Conservation (phyloP, 2,113 vertebrate genomes). For the Clupea harengus region DNA sequence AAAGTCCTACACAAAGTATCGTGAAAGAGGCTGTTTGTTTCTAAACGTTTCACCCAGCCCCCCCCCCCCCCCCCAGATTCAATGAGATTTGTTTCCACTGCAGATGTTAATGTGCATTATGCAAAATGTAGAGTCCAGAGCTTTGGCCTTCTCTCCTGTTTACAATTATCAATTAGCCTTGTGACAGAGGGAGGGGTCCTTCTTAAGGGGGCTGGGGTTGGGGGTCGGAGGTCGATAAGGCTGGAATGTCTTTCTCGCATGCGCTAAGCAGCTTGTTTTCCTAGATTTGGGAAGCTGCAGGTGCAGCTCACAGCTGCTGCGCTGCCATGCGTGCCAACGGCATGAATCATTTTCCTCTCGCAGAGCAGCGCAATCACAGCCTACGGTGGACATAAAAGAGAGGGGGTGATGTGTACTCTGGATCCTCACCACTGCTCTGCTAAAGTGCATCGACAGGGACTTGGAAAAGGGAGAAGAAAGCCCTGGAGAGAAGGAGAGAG, state of each 20-base stretch:
- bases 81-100: background rate
- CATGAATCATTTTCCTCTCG: conserved; percentile 66
- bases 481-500: background rate
- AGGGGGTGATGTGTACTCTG: conserved; percentile 43
- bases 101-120: too few species aligned
- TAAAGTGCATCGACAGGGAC: conserved; percentile 39
- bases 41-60: too few species aligned
- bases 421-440: conserved; percentile 46
- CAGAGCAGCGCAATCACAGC: conserved; percentile 58
- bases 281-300: conserved; percentile 58
- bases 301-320: conserved; percentile 71
- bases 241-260: conserved; percentile 42
- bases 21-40: too few species aligned
- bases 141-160: too few species aligned
- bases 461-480: conserved; percentile 19
- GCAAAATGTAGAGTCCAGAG: too few species aligned
- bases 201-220: background rate
- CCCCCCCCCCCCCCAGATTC: too few species aligned
- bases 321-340: conserved; percentile 62
- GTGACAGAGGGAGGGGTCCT: background rate
- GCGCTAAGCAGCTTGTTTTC: conserved; percentile 65
- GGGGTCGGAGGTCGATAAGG: conserved; percentile 25
- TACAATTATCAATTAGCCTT: background rate
- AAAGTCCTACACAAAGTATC: too few species aligned
- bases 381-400: conserved; percentile 57